Percentiles rank a stretch among this genome's conserved stretches.
phyloP scores from a whole-genome alignment of 2,888 invertebrate genomes.

The Marasmarcha lunaedactyla region DNA sequence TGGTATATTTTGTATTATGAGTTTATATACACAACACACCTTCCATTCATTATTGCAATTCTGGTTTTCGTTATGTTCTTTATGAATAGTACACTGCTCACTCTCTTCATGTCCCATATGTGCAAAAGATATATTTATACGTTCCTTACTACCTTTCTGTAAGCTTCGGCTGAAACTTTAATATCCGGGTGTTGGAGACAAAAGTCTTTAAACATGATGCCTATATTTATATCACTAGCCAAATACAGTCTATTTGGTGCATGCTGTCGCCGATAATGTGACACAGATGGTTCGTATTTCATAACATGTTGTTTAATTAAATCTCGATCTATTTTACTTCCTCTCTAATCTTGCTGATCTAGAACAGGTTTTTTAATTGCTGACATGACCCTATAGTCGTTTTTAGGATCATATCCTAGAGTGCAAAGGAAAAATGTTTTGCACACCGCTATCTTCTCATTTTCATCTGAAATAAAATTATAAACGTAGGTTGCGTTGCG shows the following conservation, averaged over 20 bases:
- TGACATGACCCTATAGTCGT: conserved; percentile 7
- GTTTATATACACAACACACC: background rate
- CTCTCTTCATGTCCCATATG: conserved; percentile 12
- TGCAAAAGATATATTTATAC: conserved; percentile 12
- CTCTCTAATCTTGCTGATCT: conserved; percentile 5
- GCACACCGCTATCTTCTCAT: conserved; percentile 7
- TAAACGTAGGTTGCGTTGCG: background rate
- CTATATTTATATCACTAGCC: conserved; percentile 12
- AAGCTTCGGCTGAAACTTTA: conserved; percentile 10
- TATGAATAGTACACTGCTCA: conserved; percentile 9
- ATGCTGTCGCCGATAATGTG: conserved; percentile 11
- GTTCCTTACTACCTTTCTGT: conserved; percentile 7
- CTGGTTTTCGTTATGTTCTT: background rate
- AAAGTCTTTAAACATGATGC: conserved; percentile 11
- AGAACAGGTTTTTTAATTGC: conserved; percentile 1
- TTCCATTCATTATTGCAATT: background rate
- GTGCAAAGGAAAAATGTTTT: conserved; percentile 11
- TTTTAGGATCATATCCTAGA: conserved; percentile 11
- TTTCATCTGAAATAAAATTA: background rate
- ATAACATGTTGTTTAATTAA: conserved; percentile 7
- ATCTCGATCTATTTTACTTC: conserved; percentile 5
- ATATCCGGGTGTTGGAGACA: conserved; percentile 7
- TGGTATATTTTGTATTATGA: background rate
- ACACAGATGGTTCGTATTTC: conserved; percentile 10
- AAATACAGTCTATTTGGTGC: conserved; percentile 12